Evolutionary conservation across 1,140 invertebrate species (phyloP).

Genomic region (Subanguina moxae): DNA sequence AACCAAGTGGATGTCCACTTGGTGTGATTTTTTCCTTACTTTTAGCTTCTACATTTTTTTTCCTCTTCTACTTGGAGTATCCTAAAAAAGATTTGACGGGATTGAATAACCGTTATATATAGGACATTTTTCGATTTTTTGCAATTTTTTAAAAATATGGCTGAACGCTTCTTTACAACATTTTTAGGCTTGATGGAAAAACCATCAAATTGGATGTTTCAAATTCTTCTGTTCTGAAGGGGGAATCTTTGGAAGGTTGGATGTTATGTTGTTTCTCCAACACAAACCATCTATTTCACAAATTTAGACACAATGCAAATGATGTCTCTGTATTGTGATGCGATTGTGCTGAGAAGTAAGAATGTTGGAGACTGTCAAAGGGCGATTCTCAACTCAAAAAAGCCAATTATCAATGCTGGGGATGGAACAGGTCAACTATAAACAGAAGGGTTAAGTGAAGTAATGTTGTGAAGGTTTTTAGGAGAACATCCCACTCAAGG

Average conservation of each 20-base stretch:
- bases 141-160: too few species aligned
- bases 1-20: too few species aligned
- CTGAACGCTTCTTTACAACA: too few species aligned
- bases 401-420: conserved; percentile 86
- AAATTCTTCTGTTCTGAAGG: conserved; percentile 89
- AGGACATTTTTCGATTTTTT: too few species aligned
- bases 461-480: too few species aligned
- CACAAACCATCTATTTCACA: background rate
- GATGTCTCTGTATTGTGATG: conserved; percentile 67
- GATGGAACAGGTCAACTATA: conserved; percentile 76
- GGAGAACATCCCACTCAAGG: conserved; percentile 88
- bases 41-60: too few species aligned
- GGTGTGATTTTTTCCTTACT: too few species aligned
- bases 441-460: too few species aligned
- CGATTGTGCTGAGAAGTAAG: conserved; percentile 88
- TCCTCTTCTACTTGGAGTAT: too few species aligned
- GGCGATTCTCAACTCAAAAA: conserved; percentile 31
- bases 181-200: conserved; percentile 75
- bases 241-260: conserved; percentile 77
- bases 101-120: too few species aligned
- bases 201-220: conserved; percentile 82
- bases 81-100: too few species aligned
- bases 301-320: conserved; percentile 62
- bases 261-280: conserved; percentile 60
- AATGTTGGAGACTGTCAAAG: conserved; percentile 76